Evolutionary conservation across 2,797 vertebrate species (phyloP).

Genomic region (Cryptoprocta ferox): DNA sequence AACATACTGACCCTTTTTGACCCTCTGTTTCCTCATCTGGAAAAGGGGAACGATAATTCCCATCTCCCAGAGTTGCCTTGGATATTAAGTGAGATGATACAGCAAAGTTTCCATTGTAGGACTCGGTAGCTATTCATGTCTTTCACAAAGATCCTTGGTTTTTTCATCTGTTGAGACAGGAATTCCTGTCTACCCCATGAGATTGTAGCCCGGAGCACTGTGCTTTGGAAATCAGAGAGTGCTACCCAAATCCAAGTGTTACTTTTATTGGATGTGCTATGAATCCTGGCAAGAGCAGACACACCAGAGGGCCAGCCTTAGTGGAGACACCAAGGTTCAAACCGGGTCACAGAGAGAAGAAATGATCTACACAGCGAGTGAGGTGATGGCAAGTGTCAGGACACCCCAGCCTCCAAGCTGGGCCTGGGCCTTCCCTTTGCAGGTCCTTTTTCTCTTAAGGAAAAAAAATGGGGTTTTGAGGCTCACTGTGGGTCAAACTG

Average conservation of each 20-base stretch:
- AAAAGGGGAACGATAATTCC: not conserved
- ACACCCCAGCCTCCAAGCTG: not conserved
- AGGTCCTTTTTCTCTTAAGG: not conserved
- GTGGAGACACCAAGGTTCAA: not conserved
- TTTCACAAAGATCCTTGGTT: not conserved
- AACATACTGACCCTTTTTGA: not conserved
- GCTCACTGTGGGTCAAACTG: not conserved
- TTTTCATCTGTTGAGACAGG: not conserved
- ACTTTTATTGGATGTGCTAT: not conserved
- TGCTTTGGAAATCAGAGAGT: not conserved
- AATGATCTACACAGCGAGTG: accelerated
- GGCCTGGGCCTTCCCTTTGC: not conserved
- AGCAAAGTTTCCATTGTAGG: accelerated
- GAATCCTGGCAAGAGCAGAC: not conserved
- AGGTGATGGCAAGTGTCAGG: not conserved
- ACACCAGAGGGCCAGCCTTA: accelerated
- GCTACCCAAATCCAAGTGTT: not conserved
- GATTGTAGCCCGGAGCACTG: accelerated
- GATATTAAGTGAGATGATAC: not conserved
- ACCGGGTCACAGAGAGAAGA: accelerated
- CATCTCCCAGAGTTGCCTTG: not conserved
- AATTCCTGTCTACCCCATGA: not conserved
- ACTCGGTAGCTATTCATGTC: not conserved
- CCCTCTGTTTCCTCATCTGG: not conserved
- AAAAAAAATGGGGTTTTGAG: not conserved